Conservation (phyloP, 1,140 invertebrate species). For the Zophobas atratus region DNA sequence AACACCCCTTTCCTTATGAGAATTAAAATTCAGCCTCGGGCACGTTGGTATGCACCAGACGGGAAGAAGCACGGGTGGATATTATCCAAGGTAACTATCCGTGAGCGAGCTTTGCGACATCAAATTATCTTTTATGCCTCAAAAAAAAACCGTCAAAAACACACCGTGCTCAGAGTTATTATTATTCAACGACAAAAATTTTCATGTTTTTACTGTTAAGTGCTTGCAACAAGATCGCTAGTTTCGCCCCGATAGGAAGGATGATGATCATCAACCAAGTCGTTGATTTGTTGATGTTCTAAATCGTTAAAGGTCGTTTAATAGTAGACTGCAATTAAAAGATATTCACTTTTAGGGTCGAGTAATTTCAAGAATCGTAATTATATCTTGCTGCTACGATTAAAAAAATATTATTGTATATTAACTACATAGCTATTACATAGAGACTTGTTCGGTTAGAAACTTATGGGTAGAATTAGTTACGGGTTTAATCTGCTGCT, state of each 20-base stretch:
- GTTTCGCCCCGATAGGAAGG: conserved; percentile 7
- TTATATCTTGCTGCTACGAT: conserved; percentile 37
- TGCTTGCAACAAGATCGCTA: neutral
- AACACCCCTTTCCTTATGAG: neutral
- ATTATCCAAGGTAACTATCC: conserved; percentile 41
- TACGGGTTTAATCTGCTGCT: conserved; percentile 26
- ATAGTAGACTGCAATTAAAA: conserved; percentile 39
- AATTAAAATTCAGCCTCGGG: neutral
- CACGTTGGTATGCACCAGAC: neutral
- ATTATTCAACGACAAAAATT: conserved; percentile 29
- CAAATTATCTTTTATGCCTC: conserved; percentile 28
- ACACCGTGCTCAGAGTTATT: conserved; percentile 18
- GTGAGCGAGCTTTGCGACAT: conserved; percentile 36
- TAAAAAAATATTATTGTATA: conserved; percentile 43
- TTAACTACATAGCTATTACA: conserved; percentile 35
- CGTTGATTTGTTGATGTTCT: conserved; percentile 41
- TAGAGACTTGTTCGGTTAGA: conserved; percentile 32
- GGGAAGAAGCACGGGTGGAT: conserved; percentile 12
- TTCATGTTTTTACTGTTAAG: conserved; percentile 4
- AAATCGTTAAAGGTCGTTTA: conserved; percentile 46
- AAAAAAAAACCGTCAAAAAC: conserved; percentile 40
- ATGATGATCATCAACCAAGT: conserved; percentile 10
- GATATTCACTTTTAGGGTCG: conserved; percentile 45
- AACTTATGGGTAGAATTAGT: conserved; percentile 30
- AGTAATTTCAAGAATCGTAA: conserved; percentile 44